A percentile compares a stretch with the other conserved stretches of the same genome.
phyloP scores from a whole-genome alignment of 2,888 invertebrate genomes.

The Gasteruption jaculator region DNA sequence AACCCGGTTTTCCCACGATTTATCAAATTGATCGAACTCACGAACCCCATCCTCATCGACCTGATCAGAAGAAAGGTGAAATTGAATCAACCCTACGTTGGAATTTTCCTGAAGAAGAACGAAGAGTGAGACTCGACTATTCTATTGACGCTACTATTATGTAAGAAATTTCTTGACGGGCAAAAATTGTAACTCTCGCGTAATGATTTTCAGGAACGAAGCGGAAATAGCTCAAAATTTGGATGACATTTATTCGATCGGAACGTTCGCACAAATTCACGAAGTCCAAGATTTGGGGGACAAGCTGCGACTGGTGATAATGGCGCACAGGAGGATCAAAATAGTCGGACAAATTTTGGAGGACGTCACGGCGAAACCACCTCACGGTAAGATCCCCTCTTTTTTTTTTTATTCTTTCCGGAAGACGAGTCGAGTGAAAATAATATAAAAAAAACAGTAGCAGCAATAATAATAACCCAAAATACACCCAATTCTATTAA shows the following conservation, averaged over 20 bases:
- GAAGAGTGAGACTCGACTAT: conserved; percentile 67
- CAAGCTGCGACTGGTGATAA: conserved; percentile 83
- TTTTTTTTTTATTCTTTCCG: conserved; percentile 10
- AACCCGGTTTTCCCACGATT: conserved; percentile 98
- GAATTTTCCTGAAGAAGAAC: conserved; percentile 90
- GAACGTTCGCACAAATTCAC: conserved; percentile 97
- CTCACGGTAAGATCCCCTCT: conserved; percentile 53
- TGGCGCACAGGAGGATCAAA: conserved; percentile 87
- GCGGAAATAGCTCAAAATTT: conserved; percentile 78
- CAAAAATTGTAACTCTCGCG: neutral
- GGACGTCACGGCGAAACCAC: conserved; percentile 59
- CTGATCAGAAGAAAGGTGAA: conserved; percentile 89
- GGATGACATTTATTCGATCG: conserved; percentile 83
- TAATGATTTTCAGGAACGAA: conserved; percentile 60
- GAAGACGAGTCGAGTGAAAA: conserved; percentile 8
- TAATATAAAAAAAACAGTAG: no score
- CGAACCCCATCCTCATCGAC: conserved; percentile 82
- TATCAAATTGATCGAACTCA: conserved; percentile 94
- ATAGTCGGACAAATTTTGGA: conserved; percentile 77
- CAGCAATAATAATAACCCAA: no score
- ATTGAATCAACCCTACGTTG: conserved; percentile 94
- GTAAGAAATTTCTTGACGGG: no score
- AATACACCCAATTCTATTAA: no score
- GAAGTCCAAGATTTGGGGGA: conserved; percentile 95
- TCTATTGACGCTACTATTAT: neutral